These are phyloP conservation scores for Hesperophylax magnus DNA, from an alignment of 1,140 invertebrate genomes.

Conservation along the genomic window DNA sequence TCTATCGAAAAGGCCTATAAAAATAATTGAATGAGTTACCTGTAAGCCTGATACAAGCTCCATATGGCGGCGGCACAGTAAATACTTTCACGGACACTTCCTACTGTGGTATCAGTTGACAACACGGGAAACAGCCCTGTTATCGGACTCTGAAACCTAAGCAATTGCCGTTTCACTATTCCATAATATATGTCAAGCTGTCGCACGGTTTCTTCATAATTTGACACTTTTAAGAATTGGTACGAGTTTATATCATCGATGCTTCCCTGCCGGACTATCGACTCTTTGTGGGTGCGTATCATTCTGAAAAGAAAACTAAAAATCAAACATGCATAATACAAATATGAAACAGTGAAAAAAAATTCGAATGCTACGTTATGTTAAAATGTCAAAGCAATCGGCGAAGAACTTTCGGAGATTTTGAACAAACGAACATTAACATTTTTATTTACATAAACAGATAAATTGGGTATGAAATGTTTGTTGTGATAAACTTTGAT, in stretches of 20 bases:
- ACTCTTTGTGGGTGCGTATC: conserved; percentile 55
- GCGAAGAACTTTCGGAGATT: too few relatives aligned
- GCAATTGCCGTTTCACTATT: conserved; percentile 95
- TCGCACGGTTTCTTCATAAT: conserved; percentile 91
- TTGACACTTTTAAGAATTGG: conserved; percentile 84
- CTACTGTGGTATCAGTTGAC: conserved; percentile 83
- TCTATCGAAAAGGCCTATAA: too few relatives aligned
- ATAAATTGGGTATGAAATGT: too few relatives aligned
- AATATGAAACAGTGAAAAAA: too few relatives aligned
- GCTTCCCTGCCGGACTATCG: conserved; percentile 73
- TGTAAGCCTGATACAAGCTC: conserved; percentile 97
- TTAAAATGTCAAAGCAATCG: too few relatives aligned
- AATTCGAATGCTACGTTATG: too few relatives aligned
- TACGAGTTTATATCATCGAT: conserved; percentile 81
- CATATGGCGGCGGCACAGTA: conserved; percentile 97
- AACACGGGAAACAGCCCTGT: conserved; percentile 94
- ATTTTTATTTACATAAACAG: too few relatives aligned
- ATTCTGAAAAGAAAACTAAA: conserved; percentile 34
- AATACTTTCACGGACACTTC: conserved; percentile 94
- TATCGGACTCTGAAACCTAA: conserved; percentile 94
- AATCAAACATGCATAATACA: neutral
- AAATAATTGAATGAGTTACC: conserved; percentile 69
- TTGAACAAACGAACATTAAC: too few relatives aligned
- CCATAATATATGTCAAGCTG: conserved; percentile 95
- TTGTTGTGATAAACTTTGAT: too few relatives aligned